Evolutionary conservation across 2,797 vertebrate genomes (phyloP), one percentile per base, ranked within the genome.

Genomic region (Gymnopithys bicolor): DNA sequence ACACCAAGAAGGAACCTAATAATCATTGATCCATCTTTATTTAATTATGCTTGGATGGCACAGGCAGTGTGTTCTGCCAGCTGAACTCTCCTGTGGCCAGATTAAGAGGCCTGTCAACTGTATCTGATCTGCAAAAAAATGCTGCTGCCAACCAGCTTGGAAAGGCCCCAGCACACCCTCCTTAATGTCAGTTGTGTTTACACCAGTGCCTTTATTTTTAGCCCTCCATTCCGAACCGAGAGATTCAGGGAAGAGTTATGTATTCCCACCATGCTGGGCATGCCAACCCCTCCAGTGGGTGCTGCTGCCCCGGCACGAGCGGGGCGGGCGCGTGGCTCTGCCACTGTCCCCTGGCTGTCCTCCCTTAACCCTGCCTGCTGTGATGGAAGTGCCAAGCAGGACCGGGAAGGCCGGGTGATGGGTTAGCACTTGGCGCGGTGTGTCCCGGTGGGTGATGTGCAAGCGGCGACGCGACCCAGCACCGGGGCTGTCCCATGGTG

Each of bases 21-120:
- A 91, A 87, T 91, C 84, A 94, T 89, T 84, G 91, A 93, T 94
- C 89, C 78, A 78, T 91, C 89, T 77, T 82, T 77, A 87, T 92
- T 94, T 86, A 94, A 94, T 86, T 81, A 92, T 62, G 15, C n/a
- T 87, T 84, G 82, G 90, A 89, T 1, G 19, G 73, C n/a, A 21
- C 66, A 81, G 90, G 46, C 8, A 1, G 48, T 9, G 45, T 22
- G 22, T 76, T 86, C 83, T 78, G 88, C 78, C 90, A 96, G 85
- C 71, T 89, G 88, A 85, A 87, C 63, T 62, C 67, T 89, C 70
- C 74, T 13, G 66, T 8, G 60, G 59, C 88, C 14, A 15, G 87
- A 90, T 91, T 69, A 77, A 95, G 92, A 76, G 39, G 48, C 78
- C 79, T 71, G 87, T 94, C 89, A 89, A 41, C 86, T 80, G 11